Percentiles rank a stretch among this genome's conserved stretches.
phyloP scores from a whole-genome alignment of 2,797 vertebrate genomes.

The Megaceryle alcyon region DNA sequence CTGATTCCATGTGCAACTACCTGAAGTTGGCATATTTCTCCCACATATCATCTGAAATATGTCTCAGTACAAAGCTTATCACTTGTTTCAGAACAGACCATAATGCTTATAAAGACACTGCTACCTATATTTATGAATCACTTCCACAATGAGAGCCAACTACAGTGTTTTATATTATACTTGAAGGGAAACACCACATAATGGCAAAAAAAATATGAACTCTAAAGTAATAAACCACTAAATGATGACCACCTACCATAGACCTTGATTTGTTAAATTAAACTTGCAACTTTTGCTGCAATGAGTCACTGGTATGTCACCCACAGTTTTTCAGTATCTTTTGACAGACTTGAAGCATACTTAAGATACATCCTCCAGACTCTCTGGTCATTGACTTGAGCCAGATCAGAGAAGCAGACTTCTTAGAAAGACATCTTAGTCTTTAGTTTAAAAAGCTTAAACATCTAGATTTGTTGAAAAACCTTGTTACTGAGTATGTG shows the following conservation, averaged over 20 bases:
- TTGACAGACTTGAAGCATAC: neutral
- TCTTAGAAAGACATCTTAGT: neutral
- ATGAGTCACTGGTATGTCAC: neutral
- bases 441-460: neutral
- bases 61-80: neutral
- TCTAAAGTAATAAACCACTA: neutral
- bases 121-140: neutral
- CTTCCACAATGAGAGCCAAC: neutral
- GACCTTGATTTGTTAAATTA: neutral
- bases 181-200: neutral
- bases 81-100: neutral
- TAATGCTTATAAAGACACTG: neutral
- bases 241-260: neutral
- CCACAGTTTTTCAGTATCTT: neutral
- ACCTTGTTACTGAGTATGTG: neutral
- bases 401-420: neutral
- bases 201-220: neutral
- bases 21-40: neutral
- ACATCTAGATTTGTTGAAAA: neutral
- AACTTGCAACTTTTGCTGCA: neutral
- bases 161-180: neutral
- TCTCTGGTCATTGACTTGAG: neutral
- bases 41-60: neutral
- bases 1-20: neutral
- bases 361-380: rapidly evolving